These are phyloP conservation scores for Pammene fasciana DNA, from an alignment of 2,888 invertebrate species.

Conservation along the genomic window DNA sequence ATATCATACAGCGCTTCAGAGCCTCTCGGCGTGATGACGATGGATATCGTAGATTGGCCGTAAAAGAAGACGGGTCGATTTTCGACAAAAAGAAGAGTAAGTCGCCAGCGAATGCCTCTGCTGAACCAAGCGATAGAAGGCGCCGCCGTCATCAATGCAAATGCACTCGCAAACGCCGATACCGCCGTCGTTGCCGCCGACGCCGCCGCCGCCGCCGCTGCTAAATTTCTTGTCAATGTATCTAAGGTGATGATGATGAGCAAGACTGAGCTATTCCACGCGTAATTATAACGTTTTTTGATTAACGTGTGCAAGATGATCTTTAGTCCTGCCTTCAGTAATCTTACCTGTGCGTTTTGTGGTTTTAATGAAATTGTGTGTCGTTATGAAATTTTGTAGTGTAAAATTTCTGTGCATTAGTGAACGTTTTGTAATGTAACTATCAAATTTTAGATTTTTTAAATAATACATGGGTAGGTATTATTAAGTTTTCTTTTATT, in stretches of 20 bases:
- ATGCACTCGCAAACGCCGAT: slow-evolving; percentile 8
- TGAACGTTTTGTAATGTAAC: no score
- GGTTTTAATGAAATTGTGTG: no score
- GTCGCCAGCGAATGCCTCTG: neutral
- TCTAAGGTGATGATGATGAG: neutral
- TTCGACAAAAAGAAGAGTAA: neutral
- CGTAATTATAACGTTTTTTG: no score
- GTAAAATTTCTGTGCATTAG: no score
- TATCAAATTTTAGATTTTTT: no score
- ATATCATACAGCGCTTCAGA: slow-evolving; percentile 2
- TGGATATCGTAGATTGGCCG: neutral
- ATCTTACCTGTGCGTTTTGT: no score
- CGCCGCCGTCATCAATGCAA: slow-evolving; percentile 11
- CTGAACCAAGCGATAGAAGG: neutral
- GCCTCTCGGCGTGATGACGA: neutral
- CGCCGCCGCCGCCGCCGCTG: neutral
- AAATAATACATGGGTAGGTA: no score
- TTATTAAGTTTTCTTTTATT: no score
- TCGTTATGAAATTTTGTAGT: no score
- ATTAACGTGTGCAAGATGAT: no score
- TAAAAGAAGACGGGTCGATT: neutral
- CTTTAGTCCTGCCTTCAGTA: no score
- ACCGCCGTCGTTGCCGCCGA: neutral
- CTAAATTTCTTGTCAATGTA: neutral
- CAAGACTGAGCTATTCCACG: no score